Percentiles rank a stretch among this genome's conserved stretches.
Conservation (phyloP, 53 echinoderm and acorn worm species). For the Stichopus horrens region DNA sequence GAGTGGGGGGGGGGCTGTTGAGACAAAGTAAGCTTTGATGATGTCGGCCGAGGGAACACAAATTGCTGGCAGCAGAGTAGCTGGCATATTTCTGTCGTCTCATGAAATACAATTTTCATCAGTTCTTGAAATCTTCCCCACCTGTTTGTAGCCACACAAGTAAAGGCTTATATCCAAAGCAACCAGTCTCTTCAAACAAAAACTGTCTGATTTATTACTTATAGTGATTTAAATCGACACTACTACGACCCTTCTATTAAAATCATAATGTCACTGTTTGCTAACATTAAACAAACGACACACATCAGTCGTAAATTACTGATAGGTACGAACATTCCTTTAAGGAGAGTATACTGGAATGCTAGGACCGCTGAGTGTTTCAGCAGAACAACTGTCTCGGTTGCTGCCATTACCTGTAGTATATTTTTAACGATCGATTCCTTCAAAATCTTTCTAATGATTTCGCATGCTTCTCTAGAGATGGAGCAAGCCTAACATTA, state of each 20-base stretch:
- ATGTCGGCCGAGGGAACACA: neutral
- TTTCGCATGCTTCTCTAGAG: no score
- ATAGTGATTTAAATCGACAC: slow-evolving; percentile 10
- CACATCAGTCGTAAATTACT: slow-evolving; percentile 23
- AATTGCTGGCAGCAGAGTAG: neutral
- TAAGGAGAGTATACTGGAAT: neutral
- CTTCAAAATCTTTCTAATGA: no score
- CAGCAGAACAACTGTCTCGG: no score
- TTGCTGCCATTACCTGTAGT: no score
- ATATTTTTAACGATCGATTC: no score
- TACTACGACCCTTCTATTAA: slow-evolving; percentile 13
- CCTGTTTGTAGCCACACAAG: slow-evolving; percentile 37
- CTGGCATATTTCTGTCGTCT: slow-evolving; percentile 40
- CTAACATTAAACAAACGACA: slow-evolving; percentile 31
- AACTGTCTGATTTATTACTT: neutral
- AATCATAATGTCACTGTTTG: slow-evolving; percentile 36
- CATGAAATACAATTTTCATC: slow-evolving; percentile 7
- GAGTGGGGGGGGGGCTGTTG: no score
- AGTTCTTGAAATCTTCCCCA: slow-evolving; percentile 26
- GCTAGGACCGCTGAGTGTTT: neutral
- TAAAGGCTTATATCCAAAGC: neutral
- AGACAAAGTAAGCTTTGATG: no score
- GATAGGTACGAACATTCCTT: slow-evolving; percentile 24
- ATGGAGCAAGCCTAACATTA: no score
- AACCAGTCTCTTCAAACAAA: slow-evolving; percentile 13